Evolutionary conservation across 1,140 invertebrate species (phyloP), one percentile per base, ranked within the genome.

Genomic region (Scaptomyza hsui): DNA sequence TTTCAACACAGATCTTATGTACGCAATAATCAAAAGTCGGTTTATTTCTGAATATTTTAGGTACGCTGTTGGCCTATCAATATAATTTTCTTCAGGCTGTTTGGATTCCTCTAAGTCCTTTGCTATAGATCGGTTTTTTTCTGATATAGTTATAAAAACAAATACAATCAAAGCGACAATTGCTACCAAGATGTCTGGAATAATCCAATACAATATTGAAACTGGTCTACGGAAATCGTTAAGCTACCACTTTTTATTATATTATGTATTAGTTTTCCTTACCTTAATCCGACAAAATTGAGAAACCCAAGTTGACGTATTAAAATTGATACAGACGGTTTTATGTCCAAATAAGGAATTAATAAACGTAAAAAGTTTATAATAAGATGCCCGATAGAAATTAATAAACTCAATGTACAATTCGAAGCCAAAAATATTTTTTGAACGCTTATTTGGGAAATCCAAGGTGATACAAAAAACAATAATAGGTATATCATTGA

Each of bases 181-280:
- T 48, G 93, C 76, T 10, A 94, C 89, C 42, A 93, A 76, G 24
- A 95, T 91, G 91, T 96, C 95, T 13, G 95, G 95, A 9, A 92
- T 76, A 3, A 95, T 76, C 92, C 93, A 94, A 59, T 75, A 45
- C 0, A 76, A 48, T 19, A 88, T 45, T 1, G 57, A 15, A 21
- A 41, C 35, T 16, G 62, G 12, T 0, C 77, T 85, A 32, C 5
- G 49, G 0, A 9, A 41, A 19, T 55, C 13, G 6, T 4, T 4
- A 12, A n/a, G 15, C 21, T 26, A 55, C 48, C 48, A 1, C 1
- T 16, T 47, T 1, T n/a, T 0, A 4, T 10, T 6, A 39, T 15
- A 10, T 10, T 13, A 0, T n/a, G n/a, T 9, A 9, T 29, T 3
- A 0, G 4, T 15, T 9, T 21, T 0, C 1, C 59, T 59, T 80